Evolutionary conservation across 2,113 vertebrate genomes (phyloP), one percentile per base, ranked within the genome.

Genomic region (Odontesthes bonariensis): DNA sequence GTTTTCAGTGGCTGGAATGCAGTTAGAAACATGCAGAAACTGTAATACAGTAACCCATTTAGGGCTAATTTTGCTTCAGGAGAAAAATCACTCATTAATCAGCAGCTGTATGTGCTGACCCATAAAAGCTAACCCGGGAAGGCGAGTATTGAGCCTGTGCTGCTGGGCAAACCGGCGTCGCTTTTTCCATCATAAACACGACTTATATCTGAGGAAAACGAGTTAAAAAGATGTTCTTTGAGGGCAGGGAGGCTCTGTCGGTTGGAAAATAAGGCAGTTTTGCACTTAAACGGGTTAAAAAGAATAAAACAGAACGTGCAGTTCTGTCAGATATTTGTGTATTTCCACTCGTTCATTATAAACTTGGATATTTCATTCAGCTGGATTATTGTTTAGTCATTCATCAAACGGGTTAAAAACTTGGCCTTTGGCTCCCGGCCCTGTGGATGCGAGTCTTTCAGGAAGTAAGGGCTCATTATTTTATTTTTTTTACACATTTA

Each of bases 401-500:
- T 44, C 44, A 10, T 40, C 35, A 17, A 70, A 10, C 56, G 19
- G 42, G 61, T 58, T 19, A 20, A 31, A 31, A 77, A 78, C 73
- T 57, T 65, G 69, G 80, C 80, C 44, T 61, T 46, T 27, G 38
- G 11, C 23, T 71, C 69, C 47, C 60, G 51, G 6, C 46, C 20
- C 5, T 0, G 9, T 12, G 12, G 11, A 59, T 35, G 19, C 44
- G 5, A 52, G 44, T 55, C 47, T 73, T 74, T 16, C 38, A 74
- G 68, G 46, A 23, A 74, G 57, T 55, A 52, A 66, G 42, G 67
- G 69, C 74, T 80, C 54, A 70, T 46, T 62, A 42, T 52, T 40
- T 60, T 53, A 75, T 73, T 60, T 75, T 51, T 51, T 13, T 27
- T 27, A 27, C 60, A 82, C 77, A 77, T 76, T 81, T 62, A 60